Evolutionary conservation across 2,888 invertebrate genomes (phyloP).

Genomic region (Diaprepes abbreviatus): DNA sequence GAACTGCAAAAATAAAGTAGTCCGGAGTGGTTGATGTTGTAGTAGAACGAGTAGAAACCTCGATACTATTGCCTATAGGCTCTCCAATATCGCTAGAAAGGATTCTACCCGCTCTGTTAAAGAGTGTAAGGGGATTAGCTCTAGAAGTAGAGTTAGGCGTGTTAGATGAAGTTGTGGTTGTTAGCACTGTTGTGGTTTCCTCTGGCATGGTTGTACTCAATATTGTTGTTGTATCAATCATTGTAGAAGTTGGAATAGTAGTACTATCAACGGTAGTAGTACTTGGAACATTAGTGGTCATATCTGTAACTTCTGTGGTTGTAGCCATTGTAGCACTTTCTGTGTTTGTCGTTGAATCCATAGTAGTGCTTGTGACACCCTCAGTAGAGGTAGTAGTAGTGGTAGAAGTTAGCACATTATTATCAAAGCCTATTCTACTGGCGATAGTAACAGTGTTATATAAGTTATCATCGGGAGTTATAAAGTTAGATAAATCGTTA

Average conservation of each 20-base stretch:
- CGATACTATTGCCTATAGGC: conserved; percentile 55
- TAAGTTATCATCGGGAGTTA: conserved; percentile 71
- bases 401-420: conserved; percentile 51
- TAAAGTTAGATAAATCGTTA: conserved; percentile 64
- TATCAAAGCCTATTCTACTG: conserved; percentile 66
- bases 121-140: conserved; percentile 23
- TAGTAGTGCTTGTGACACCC: conserved; percentile 35
- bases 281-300: conserved; percentile 39
- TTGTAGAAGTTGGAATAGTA: conserved; percentile 31
- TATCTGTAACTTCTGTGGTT: conserved; percentile 45
- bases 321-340: conserved; percentile 42
- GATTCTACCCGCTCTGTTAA: conserved; percentile 59
- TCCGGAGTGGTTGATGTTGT: conserved; percentile 68
- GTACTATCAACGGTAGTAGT: conserved; percentile 46
- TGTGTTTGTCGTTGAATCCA: conserved; percentile 14
- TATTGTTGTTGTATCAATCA: conserved; percentile 31
- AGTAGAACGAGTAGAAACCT: conserved; percentile 52
- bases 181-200: conserved; percentile 30
- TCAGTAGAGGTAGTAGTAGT: conserved; percentile 48
- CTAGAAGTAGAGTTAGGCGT: conserved; percentile 14
- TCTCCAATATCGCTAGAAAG: conserved; percentile 54
- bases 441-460: conserved; percentile 70
- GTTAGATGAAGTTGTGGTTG: conserved; percentile 32
- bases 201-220: conserved; percentile 12
- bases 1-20: conserved; percentile 81